Percentiles rank a stretch among this genome's conserved stretches.
Conservation (phyloP, 2,888 invertebrate species). For the Ectemnius continuus region DNA sequence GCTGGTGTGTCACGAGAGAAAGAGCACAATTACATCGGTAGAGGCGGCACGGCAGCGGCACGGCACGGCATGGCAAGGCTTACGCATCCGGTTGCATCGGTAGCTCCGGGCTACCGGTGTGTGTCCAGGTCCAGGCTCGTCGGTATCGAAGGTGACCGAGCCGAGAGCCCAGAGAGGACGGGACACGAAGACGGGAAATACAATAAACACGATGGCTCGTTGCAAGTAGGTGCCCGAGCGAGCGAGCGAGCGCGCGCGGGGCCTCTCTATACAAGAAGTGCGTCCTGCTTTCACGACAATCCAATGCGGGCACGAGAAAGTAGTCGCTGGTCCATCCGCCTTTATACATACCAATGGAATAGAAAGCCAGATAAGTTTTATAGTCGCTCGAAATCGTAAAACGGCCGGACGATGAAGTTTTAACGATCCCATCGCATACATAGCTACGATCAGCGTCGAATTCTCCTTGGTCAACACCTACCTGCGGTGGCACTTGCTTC, state of each 20-base stretch:
- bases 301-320: slow-evolving; percentile 76
- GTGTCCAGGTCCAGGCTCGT: background rate
- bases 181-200: slow-evolving; percentile 59
- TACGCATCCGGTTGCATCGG: slow-evolving; percentile 19
- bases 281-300: slow-evolving; percentile 78
- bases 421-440: slow-evolving; percentile 53
- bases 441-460: slow-evolving; percentile 26
- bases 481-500: background rate
- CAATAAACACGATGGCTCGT: slow-evolving; percentile 57
- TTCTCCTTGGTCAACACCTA: background rate
- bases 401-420: slow-evolving; percentile 56
- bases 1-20: no score
- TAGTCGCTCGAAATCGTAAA: slow-evolving; percentile 76
- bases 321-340: slow-evolving; percentile 75
- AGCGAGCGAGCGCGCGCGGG: no score
- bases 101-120: slow-evolving; percentile 12
- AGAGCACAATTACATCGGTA: no score
- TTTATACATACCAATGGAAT: slow-evolving; percentile 78
- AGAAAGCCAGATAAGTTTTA: slow-evolving; percentile 78
- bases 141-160: slow-evolving; percentile 24
- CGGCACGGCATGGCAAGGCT: background rate
- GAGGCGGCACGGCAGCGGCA: no score
- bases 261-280: slow-evolving; percentile 63
- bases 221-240: slow-evolving; percentile 31
- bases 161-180: slow-evolving; percentile 22